phyloP scores from a whole-genome alignment of 2,113 vertebrate genomes.

The Sebastes schlegelii region DNA sequence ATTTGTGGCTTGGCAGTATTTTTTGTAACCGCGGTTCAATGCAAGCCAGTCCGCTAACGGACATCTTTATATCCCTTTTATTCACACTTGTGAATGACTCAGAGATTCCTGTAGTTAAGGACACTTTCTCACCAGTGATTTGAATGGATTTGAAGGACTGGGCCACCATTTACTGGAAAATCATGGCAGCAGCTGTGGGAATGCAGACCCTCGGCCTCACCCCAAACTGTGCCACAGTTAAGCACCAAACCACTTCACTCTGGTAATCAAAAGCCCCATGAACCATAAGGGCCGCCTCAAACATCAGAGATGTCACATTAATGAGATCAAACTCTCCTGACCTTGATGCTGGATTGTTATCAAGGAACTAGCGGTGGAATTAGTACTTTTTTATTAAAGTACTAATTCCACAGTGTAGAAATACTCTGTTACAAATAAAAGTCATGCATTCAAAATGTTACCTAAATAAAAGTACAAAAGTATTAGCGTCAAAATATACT shows the following conservation, averaged over 20 bases:
- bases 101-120: constrained; percentile 25
- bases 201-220: background rate
- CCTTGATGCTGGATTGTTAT: background rate
- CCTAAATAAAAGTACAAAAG: too few species aligned
- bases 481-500: too few species aligned
- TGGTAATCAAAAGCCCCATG: background rate
- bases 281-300: background rate
- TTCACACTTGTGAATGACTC: constrained; percentile 52
- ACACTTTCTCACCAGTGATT: constrained; percentile 8
- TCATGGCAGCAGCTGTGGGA: constrained; percentile 15
- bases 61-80: constrained; percentile 20
- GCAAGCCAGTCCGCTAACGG: background rate
- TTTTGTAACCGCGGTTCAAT: background rate
- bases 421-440: too few species aligned
- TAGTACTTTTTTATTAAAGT: too few species aligned
- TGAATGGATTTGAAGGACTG: constrained; percentile 12
- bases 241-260: constrained; percentile 9
- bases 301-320: background rate
- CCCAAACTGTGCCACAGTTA: background rate
- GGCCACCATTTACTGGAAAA: background rate
- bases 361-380: too few species aligned
- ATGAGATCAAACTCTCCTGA: background rate
- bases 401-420: too few species aligned
- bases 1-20: constrained; percentile 21
- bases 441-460: too few species aligned